A percentile compares a stretch with the other conserved stretches of the same genome.
Evolutionary conservation across 2,113 vertebrate species (phyloP).

Genomic region (Aegypius monachus): DNA sequence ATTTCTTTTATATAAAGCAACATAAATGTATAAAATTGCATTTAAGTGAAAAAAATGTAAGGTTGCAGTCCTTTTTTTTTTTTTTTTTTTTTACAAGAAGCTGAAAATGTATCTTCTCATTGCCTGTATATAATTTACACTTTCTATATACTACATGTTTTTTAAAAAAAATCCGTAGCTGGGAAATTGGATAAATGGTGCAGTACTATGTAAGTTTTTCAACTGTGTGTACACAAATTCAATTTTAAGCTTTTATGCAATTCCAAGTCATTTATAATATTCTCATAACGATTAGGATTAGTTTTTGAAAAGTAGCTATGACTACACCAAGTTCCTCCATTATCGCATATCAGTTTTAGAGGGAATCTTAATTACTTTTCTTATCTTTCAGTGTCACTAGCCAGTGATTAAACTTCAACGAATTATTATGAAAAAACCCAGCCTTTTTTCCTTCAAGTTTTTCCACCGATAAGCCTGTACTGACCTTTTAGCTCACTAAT

Average conservation of each 20-base stretch:
- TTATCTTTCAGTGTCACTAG: conserved; percentile 27
- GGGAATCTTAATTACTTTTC: conserved; percentile 11
- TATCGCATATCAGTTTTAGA: neutral
- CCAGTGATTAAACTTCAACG: neutral
- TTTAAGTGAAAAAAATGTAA: conserved; percentile 71
- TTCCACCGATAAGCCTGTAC: conserved; percentile 1
- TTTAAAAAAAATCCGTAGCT: conserved; percentile 47
- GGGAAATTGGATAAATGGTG: conserved; percentile 61
- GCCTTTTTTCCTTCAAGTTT: conserved; percentile 57
- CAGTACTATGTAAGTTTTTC: conserved; percentile 55
- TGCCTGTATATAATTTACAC: conserved; percentile 71
- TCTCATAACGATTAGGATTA: conserved; percentile 24
- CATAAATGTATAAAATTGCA: conserved; percentile 76
- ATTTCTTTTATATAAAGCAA: conserved; percentile 76
- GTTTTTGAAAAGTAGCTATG: conserved; percentile 27
- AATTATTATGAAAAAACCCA: neutral
- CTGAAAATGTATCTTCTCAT: conserved; percentile 72
- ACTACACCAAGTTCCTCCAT: conserved; percentile 15
- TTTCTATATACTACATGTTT: conserved; percentile 51
- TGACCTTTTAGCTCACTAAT: neutral
- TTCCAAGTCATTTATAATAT: conserved; percentile 6
- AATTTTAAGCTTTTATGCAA: conserved; percentile 42
- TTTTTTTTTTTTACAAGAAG: conserved; percentile 48
- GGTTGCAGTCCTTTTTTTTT: conserved; percentile 52
- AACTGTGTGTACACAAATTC: conserved; percentile 50